Conservation (phyloP, 2,888 invertebrate species). For the Acanthosoma haemorrhoidale region DNA sequence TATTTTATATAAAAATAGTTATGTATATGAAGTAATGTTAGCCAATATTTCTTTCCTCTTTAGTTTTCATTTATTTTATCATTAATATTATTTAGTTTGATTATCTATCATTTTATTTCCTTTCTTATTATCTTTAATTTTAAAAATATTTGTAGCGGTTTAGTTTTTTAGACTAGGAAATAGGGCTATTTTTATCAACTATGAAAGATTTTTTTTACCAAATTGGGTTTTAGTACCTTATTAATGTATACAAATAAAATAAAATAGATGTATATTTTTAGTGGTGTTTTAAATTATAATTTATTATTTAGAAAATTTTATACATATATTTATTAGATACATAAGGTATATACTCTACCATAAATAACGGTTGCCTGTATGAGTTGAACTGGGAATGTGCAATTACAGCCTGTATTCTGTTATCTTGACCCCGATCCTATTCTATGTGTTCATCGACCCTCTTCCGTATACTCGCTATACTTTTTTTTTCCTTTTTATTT, state of each 20-base stretch:
- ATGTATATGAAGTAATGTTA: constrained; percentile 21
- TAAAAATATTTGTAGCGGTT: not conserved
- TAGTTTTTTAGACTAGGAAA: not conserved
- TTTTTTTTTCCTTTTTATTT: too few species aligned
- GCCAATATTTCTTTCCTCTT: not conserved
- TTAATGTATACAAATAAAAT: constrained; percentile 16
- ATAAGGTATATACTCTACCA: not conserved
- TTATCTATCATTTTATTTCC: too few species aligned
- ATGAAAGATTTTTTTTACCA: constrained; percentile 4
- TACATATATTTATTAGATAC: constrained; percentile 13
- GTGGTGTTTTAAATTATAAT: constrained; percentile 22
- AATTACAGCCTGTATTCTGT: too few species aligned
- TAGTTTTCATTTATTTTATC: not conserved
- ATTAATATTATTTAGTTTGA: not conserved
- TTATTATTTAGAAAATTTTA: constrained; percentile 12
- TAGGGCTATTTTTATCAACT: not conserved
- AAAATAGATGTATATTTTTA: constrained; percentile 6
- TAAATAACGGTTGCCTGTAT: not conserved
- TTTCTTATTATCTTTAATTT: too few species aligned
- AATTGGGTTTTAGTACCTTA: constrained; percentile 23
- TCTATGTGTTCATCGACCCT: too few species aligned
- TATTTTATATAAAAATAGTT: constrained; percentile 11
- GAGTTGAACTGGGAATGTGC: constrained; percentile 2
- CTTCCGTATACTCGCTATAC: too few species aligned
- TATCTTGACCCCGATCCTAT: too few species aligned